Evolutionary conservation across 2,888 invertebrate genomes (phyloP).

Genomic region (Drosophila dives): DNA sequence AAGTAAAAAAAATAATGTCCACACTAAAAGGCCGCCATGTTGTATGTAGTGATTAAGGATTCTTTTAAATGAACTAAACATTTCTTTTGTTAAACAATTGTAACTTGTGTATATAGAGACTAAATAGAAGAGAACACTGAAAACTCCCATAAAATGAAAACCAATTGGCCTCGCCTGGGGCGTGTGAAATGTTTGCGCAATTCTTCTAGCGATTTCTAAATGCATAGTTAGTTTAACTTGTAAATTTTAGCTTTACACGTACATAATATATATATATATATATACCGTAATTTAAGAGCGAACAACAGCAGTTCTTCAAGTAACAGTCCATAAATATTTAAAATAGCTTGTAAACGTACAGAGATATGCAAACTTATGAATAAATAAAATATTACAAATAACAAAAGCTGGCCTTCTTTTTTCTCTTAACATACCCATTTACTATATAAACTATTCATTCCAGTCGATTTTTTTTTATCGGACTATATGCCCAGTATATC

Average conservation of each 20-base stretch:
- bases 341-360: conserved; percentile 72
- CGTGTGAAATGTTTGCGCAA: conserved; percentile 47
- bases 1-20: conserved; percentile 13
- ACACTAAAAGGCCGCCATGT: conserved; percentile 64
- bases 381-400: conserved; percentile 62
- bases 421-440: neutral
- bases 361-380: conserved; percentile 67
- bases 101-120: conserved; percentile 68
- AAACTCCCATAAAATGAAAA: conserved; percentile 33
- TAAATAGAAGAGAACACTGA: conserved; percentile 54
- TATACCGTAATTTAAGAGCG: conserved; percentile 51
- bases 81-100: conserved; percentile 66
- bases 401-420: neutral
- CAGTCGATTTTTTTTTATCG: neutral
- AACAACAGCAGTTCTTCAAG: conserved; percentile 63
- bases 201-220: conserved; percentile 63
- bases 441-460: neutral
- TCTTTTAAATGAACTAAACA: conserved; percentile 43
- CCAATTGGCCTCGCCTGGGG: conserved; percentile 58
- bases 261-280: conserved; percentile 28
- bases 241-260: conserved; percentile 82
- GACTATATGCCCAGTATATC: neutral
- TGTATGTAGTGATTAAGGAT: conserved; percentile 72
- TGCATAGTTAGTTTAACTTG: conserved; percentile 77
- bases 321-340: conserved; percentile 77